These are phyloP conservation scores for Kryptolebias marmoratus DNA, from an alignment of 2,113 vertebrate species.

Conservation along the genomic window DNA sequence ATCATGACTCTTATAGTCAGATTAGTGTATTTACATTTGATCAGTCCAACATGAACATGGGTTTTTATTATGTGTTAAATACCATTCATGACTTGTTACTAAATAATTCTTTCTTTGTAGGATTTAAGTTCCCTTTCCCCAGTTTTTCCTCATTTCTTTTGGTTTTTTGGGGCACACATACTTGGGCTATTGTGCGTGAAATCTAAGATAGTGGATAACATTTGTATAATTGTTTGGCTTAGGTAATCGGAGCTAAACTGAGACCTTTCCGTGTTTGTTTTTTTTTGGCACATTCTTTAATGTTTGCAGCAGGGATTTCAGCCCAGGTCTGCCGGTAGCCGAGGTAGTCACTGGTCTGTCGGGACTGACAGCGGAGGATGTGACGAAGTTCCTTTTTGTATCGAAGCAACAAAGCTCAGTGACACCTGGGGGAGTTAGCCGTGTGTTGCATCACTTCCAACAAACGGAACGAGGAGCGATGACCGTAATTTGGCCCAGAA, in stretches of 20 bases:
- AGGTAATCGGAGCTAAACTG: too few species aligned
- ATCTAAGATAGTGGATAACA: not conserved
- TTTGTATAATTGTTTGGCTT: too few species aligned
- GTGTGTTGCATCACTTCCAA: slow-evolving; percentile 18
- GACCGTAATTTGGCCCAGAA: slow-evolving; percentile 7
- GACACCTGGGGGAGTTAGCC: not conserved
- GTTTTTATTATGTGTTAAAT: too few species aligned
- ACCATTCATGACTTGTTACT: too few species aligned
- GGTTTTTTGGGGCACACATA: not conserved
- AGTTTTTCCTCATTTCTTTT: not conserved
- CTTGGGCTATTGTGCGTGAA: not conserved
- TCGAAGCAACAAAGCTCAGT: slow-evolving; percentile 30
- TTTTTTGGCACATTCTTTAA: too few species aligned
- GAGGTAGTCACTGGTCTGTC: slow-evolving; percentile 1
- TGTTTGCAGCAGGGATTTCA: not conserved
- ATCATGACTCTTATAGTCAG: too few species aligned
- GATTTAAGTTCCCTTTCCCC: too few species aligned
- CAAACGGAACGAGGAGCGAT: not conserved
- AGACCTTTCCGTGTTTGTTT: too few species aligned
- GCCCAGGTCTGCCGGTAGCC: not conserved
- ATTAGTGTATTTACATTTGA: too few species aligned
- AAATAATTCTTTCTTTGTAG: too few species aligned
- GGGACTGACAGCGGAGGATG: not conserved
- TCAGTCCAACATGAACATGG: too few species aligned
- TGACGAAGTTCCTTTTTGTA: slow-evolving; percentile 32